phyloP scores from a whole-genome alignment of 1,140 invertebrate species.

The Heliconius hewitsoni region DNA sequence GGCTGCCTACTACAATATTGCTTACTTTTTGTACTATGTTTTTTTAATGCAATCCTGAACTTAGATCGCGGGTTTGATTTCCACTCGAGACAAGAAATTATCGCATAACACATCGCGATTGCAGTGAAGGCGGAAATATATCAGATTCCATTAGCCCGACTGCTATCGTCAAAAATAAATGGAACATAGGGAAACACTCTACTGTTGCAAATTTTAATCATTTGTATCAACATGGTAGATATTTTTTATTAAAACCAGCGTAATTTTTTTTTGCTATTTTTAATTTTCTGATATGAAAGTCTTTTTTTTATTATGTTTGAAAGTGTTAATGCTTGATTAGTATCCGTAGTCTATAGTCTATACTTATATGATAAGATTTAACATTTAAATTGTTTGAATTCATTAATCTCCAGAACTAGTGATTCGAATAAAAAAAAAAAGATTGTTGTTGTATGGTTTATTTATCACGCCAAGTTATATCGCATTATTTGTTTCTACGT shows the following conservation, averaged over 20 bases:
- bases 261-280: neutral
- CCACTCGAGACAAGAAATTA: neutral
- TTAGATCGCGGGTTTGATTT: neutral
- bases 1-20: neutral
- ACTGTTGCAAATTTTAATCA: neutral
- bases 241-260: neutral
- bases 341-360: no score
- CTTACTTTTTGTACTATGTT: neutral
- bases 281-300: neutral
- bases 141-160: neutral
- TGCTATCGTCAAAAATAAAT: neutral
- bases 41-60: neutral
- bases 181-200: neutral
- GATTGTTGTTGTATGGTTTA: no score
- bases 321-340: no score
- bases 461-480: no score
- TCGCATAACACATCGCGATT: neutral
- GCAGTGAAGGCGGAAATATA: no score
- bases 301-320: no score
- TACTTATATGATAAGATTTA: no score
- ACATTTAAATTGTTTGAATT: no score
- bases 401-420: no score
- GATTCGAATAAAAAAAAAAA: no score
- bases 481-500: no score
- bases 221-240: neutral